Evolutionary conservation across 2,888 invertebrate species (phyloP).

Genomic region (Philopedon plagiatum): DNA sequence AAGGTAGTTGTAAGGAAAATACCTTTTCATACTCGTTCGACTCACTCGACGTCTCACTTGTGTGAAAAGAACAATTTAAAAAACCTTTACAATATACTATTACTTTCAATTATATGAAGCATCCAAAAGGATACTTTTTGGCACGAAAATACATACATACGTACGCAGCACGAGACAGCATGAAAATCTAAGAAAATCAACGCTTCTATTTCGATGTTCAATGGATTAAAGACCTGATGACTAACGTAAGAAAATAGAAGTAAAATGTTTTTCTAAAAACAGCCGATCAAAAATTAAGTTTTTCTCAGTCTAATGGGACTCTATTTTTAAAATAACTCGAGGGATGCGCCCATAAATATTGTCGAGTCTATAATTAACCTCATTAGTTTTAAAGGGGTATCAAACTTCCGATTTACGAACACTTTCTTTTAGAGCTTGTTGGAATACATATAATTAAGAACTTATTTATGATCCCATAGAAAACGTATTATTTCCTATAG

Average conservation of each 20-base stretch:
- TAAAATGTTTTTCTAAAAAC: conserved; percentile 13
- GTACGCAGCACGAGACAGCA: background rate
- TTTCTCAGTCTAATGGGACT: conserved; percentile 1
- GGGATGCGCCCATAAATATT: conserved; percentile 16
- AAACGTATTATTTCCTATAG: too few species aligned
- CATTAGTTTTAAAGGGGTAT: background rate
- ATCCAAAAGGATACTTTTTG: too few species aligned
- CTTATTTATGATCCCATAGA: too few species aligned
- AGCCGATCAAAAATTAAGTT: conserved; percentile 1
- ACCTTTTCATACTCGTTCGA: too few species aligned
- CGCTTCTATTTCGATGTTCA: background rate
- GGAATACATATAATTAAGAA: too few species aligned
- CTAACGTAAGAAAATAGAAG: background rate
- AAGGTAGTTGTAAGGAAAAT: too few species aligned
- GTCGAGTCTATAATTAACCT: conserved; percentile 18
- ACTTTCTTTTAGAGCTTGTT: background rate
- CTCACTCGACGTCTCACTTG: too few species aligned
- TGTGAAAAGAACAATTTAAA: too few species aligned
- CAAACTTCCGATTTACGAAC: conserved; percentile 3
- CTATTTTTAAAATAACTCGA: conserved; percentile 32
- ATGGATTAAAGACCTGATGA: background rate
- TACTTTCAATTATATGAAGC: too few species aligned
- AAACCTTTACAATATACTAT: too few species aligned
- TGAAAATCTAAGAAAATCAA: background rate
- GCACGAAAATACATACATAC: too few species aligned